phyloP scores from a whole-genome alignment of 2,113 vertebrate genomes.

The Lathamus discolor region DNA sequence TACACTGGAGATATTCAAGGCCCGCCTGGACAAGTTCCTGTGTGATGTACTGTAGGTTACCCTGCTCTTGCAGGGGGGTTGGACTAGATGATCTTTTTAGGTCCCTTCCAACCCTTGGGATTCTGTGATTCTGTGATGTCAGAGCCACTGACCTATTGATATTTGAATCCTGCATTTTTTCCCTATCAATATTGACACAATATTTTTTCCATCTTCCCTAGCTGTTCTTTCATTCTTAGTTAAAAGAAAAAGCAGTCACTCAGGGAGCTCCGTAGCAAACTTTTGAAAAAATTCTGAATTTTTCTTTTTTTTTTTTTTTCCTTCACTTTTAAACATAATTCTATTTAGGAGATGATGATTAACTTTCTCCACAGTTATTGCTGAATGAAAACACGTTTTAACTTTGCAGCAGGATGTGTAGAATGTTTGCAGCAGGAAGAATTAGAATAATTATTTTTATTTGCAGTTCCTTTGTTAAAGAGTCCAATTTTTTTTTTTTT shows the following conservation, averaged over 20 bases:
- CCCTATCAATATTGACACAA: not conserved
- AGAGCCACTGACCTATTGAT: not conserved
- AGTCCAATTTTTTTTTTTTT: not conserved
- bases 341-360: not conserved
- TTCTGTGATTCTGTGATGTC: no score
- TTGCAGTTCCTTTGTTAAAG: not conserved
- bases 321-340: not conserved
- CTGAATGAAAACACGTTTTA: not conserved
- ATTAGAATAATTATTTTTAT: not conserved
- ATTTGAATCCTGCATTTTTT: not conserved
- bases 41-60: no score
- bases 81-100: no score
- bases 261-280: not conserved
- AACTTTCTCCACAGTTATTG: not conserved
- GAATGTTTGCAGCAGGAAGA: not conserved
- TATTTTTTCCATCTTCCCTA: not conserved
- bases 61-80: no score
- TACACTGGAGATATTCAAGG: no score
- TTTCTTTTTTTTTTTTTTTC: not conserved
- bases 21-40: no score
- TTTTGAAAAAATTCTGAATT: not conserved
- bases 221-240: not conserved
- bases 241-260: not conserved
- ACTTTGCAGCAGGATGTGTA: not conserved
- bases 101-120: no score